phyloP scores from a whole-genome alignment of 2,797 vertebrate genomes.

The Phrynocephalus vlangalii region DNA sequence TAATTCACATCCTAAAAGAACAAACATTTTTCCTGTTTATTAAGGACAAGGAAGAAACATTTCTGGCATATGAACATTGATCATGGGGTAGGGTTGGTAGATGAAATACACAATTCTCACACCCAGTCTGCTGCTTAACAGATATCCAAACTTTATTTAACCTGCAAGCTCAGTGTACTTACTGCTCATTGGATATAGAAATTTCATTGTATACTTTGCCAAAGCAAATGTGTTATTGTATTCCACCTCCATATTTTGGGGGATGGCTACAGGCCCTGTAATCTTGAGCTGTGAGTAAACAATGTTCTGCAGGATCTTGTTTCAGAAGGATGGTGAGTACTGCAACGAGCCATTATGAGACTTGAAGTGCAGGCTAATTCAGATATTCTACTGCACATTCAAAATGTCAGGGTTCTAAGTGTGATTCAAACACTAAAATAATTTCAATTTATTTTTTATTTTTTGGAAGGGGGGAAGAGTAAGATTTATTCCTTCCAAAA shows the following conservation, averaged over 20 bases:
- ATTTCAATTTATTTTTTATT: neutral
- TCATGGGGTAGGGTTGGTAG: too few species aligned
- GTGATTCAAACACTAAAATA: neutral
- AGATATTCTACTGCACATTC: neutral
- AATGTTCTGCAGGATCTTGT: neutral
- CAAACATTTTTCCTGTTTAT: neutral
- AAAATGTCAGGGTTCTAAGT: neutral
- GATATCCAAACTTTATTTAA: neutral
- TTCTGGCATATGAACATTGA: neutral
- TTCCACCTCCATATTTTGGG: too few species aligned
- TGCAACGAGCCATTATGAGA: neutral
- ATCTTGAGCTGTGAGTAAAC: neutral
- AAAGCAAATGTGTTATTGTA: too few species aligned
- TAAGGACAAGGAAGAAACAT: neutral
- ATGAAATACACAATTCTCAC: too few species aligned
- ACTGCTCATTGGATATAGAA: too few species aligned
- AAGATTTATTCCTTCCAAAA: too few species aligned
- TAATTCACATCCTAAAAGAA: conserved; percentile 85
- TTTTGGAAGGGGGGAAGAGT: neutral
- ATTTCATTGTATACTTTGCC: too few species aligned
- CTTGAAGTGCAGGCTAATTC: neutral
- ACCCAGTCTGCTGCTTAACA: neutral
- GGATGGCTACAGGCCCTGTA: neutral
- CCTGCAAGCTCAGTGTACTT: neutral
- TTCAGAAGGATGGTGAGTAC: neutral